Conservation (phyloP, 2,797 vertebrate genomes). For the Pipistrellus kuhlii region DNA sequence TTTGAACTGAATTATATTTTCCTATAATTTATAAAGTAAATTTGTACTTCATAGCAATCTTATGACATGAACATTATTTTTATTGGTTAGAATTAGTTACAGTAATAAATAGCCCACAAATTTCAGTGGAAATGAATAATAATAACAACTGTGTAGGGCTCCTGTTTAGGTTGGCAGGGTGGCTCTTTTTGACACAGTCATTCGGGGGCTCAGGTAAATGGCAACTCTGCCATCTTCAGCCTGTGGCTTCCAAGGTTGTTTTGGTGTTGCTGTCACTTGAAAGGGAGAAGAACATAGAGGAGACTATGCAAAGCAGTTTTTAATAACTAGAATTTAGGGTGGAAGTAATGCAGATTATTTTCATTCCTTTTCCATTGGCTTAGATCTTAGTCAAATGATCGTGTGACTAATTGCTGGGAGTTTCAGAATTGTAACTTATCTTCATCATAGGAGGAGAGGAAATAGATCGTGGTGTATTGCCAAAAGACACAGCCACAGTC, state of each 20-base stretch:
- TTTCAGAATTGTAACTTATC: neutral
- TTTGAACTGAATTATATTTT: neutral
- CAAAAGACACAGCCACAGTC: neutral
- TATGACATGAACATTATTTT: neutral
- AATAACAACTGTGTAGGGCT: neutral
- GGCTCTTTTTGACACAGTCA: neutral
- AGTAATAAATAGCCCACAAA: neutral
- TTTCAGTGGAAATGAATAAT: conserved; percentile 14
- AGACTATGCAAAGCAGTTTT: neutral
- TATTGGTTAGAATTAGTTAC: neutral
- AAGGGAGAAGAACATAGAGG: neutral
- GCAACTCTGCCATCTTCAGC: neutral
- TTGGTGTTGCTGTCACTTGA: neutral
- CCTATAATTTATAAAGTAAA: conserved; percentile 28
- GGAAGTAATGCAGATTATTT: neutral
- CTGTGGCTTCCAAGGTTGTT: neutral
- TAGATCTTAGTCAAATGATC: neutral
- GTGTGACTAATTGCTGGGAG: neutral
- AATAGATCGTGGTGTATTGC: neutral
- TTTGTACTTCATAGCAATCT: neutral
- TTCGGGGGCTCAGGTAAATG: neutral
- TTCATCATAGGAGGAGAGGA: neutral
- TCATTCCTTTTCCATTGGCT: neutral
- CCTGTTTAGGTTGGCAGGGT: neutral
- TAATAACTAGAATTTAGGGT: neutral